Base-by-base conservation (phyloP, 2,797 vertebrate genomes). In the Gambelia wislizenii region DNA sequence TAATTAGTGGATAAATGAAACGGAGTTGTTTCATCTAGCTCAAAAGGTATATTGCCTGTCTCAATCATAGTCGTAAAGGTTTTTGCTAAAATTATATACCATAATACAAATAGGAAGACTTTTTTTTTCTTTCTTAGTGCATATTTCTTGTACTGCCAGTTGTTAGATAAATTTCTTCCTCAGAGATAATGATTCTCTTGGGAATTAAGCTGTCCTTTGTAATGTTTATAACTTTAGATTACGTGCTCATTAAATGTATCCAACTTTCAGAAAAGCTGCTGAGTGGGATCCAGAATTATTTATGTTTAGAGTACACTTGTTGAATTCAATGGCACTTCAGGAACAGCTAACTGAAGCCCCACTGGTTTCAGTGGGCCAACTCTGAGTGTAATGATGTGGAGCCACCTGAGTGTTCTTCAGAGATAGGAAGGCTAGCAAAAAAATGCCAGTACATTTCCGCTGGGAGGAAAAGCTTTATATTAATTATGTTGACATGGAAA, bases 1-100 rank as follows among this genome's bases (percentile, higher is more conserved):
- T 86, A 91, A 88, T 88, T 88, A 91, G 84, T 70, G 72, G 78
- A 42, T 76, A 83, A 86, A 88, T 86, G 79, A 86, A 91, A 77
- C 39, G 0, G 20, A 88, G 78, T 76, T 85, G 83, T 83, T 84
- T 85, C 33, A 47, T 59, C 69, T 54, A 59, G 54, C 72, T 83
- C 49, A 82, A 78, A 86, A 83, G 84, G 74, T 74, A 42, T 44
- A 86, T 70, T 83, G 70, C n/a, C 79, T 85, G 39, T 70, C 78
- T 91, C 78, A 56, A 70, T 78, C 39, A 83, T 44, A 75, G 39
- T 39, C 86, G 82, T 88, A 80, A 88, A 80, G 59, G 42, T 72
- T 84, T 70, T 4, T 44, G 49, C 42, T 83, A 70, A 72, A 86
- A 83, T 83, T 54, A 87, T 83, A 52, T 84, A 80, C 42, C 64